A percentile compares a stretch with the other conserved stretches of the same genome.
These are phyloP conservation scores for Eulemur macaco DNA, from an alignment of 2,113 vertebrate species.

Conservation along the genomic window DNA sequence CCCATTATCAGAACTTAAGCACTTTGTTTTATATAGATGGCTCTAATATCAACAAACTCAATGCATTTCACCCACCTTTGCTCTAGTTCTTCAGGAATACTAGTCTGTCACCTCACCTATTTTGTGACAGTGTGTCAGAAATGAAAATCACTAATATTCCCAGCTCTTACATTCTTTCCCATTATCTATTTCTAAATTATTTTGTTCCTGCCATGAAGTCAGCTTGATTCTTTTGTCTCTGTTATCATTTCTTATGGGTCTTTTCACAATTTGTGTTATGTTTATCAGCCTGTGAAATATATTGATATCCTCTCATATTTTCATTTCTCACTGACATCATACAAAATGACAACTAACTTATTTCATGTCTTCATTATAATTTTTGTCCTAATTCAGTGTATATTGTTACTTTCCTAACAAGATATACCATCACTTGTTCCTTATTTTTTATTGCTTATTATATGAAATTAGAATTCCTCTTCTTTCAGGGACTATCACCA, in stretches of 20 bases:
- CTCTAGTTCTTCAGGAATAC: neutral
- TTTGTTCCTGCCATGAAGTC: neutral
- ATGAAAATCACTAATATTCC: neutral
- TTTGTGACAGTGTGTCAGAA: neutral
- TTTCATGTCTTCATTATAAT: conserved; percentile 21
- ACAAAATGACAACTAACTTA: neutral
- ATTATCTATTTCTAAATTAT: neutral
- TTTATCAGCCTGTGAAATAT: neutral
- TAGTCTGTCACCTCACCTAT: neutral
- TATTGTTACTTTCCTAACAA: conserved; percentile 18
- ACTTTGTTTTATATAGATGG: neutral
- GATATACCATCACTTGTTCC: neutral
- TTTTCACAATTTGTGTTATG: neutral
- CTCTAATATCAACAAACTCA: neutral
- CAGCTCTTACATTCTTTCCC: neutral
- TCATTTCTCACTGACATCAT: neutral
- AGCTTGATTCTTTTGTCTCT: neutral
- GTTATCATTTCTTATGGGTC: neutral
- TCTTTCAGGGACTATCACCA: neutral
- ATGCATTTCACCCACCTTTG: neutral
- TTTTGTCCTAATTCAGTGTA: neutral
- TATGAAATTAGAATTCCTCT: conserved; percentile 4
- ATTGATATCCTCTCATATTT: neutral
- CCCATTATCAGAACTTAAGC: neutral
- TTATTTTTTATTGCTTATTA: neutral